Base-by-base conservation (phyloP, 1,140 invertebrate species). In the Eupristina koningsbergeri region DNA sequence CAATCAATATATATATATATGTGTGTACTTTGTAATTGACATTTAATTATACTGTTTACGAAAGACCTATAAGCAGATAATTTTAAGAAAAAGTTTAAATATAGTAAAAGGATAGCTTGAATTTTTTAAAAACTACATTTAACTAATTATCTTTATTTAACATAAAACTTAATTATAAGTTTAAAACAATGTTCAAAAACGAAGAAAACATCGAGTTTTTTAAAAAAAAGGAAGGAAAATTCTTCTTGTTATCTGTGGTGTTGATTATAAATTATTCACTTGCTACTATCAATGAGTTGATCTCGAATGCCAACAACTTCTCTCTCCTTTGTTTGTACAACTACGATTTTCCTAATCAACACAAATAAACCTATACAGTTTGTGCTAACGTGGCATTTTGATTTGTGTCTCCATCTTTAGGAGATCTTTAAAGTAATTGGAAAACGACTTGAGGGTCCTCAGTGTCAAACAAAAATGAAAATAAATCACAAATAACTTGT, bases 401-500 rank as follows among this genome's bases (percentile, higher is more conserved):
- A 22, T 29, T 19, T 22, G 77, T 79, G 61, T 39, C 77, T 39
- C 77, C 77, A 69, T 79, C 77, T 79, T 47, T 8, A 36, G 29
- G 0, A 22, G 19, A 50, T 47, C 41, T 71, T 41, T 6, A 9
- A 17, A 64, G 22, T 34, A 0, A 29, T 19, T 47, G 7, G 1
- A 50, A 26, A 31, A 45, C 29, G n/a, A n/a, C n/a, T n/a, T n/a
- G n/a, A n/a, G n/a, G n/a, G n/a, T 73, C 0, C 41, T 22, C 22
- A 26, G 34, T 1, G 41, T 29, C 47, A 26, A 1, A 74, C 41
- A 45, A 79, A 31, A 67, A 67, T 67, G 41, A n/a, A 31, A 58
- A 41, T 34, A 11, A 67, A 45, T 67, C 26, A 50, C 71, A 71
- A 79, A 50, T 80, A 80, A 79, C 77, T 63, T 79, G 8, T 45